phyloP scores from a whole-genome alignment of 2,113 vertebrate genomes.

The Clarias macrocephalus region DNA sequence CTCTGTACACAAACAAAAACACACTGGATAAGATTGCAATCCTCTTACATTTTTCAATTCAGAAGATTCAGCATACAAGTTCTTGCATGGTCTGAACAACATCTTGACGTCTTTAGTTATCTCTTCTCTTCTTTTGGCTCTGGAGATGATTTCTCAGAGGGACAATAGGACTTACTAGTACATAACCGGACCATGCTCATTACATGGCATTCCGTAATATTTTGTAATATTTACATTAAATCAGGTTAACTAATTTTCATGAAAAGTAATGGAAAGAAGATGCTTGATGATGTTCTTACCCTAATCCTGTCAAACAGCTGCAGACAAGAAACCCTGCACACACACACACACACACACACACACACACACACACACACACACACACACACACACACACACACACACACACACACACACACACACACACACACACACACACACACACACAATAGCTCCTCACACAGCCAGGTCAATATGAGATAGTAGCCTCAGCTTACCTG shows the following conservation, averaged over 20 bases:
- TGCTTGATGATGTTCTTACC: constrained; percentile 6
- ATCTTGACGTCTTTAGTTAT: neutral
- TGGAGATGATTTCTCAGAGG: neutral
- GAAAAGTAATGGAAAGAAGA: constrained; percentile 10
- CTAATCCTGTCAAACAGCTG: neutral
- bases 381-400: too few species aligned
- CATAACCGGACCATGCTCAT: neutral
- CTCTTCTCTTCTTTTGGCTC: too few species aligned
- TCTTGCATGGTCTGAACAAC: neutral
- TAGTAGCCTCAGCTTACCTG: constrained; percentile 40
- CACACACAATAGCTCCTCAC: neutral
- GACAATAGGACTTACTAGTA: neutral
- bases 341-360: constrained; percentile 4
- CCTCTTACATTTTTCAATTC: neutral
- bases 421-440: constrained; percentile 7
- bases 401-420: neutral
- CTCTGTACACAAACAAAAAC: constrained; percentile 32
- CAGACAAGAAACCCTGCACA: constrained; percentile 8
- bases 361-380: constrained; percentile 5
- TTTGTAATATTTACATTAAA: neutral
- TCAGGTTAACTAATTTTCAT: neutral
- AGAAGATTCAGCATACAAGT: neutral
- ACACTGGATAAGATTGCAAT: neutral
- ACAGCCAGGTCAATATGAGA: neutral
- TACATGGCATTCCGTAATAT: neutral